phyloP scores from a whole-genome alignment of 2,888 invertebrate genomes.

The Argyresthia goedartella region DNA sequence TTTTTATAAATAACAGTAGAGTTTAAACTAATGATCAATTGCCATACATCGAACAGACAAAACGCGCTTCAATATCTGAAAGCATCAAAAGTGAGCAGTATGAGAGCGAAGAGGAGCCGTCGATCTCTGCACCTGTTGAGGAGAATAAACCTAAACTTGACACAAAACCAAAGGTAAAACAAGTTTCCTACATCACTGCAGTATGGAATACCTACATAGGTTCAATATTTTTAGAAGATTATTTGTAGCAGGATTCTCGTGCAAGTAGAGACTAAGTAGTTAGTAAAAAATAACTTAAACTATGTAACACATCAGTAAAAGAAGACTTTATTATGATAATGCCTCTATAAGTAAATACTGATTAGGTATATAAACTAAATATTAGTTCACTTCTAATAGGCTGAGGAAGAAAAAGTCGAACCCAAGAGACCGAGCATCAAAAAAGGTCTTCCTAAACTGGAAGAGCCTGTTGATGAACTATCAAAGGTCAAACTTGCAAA shows the following conservation, averaged over 20 bases:
- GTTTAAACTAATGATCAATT: not conserved
- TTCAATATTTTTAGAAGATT: not conserved
- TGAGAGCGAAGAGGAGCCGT: slow-evolving; percentile 54
- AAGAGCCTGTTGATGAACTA: slow-evolving; percentile 55
- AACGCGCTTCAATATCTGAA: slow-evolving; percentile 55
- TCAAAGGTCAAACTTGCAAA: slow-evolving; percentile 54
- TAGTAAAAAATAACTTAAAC: too few species aligned
- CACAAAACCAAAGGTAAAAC: slow-evolving; percentile 30
- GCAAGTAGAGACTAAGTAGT: too few species aligned
- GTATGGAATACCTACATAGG: not conserved
- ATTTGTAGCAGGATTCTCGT: not conserved
- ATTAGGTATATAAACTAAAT: not conserved
- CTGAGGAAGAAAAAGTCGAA: slow-evolving; percentile 42
- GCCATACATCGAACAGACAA: slow-evolving; percentile 28
- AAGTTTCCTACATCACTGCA: not conserved
- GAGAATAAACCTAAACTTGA: slow-evolving; percentile 50
- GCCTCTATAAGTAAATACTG: too few species aligned
- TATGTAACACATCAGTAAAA: not conserved
- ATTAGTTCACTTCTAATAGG: slow-evolving; percentile 23
- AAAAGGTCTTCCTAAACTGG: slow-evolving; percentile 49
- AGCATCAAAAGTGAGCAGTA: slow-evolving; percentile 54
- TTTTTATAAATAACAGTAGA: not conserved
- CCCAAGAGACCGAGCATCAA: slow-evolving; percentile 47
- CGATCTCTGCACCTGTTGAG: slow-evolving; percentile 37
- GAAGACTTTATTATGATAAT: not conserved